These are phyloP conservation scores for Galagoides demidoff DNA, from an alignment of 2,797 vertebrate genomes.

Conservation along the genomic window DNA sequence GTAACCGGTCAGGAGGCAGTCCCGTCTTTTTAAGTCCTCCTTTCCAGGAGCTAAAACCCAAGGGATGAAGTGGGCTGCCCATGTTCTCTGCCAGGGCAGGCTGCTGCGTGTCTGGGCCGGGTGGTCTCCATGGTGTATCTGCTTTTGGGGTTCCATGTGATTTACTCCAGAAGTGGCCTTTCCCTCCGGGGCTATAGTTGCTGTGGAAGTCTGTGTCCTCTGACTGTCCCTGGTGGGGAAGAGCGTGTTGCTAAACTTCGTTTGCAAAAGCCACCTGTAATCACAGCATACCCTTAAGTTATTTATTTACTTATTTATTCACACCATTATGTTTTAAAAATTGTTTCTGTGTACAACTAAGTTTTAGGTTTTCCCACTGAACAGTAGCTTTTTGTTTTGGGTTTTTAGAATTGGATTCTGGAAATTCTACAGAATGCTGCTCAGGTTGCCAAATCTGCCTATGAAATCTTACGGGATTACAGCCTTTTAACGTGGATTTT, in stretches of 20 bases:
- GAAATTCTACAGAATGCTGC: constrained; percentile 90
- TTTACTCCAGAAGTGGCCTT: not conserved
- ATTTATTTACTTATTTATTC: too few species aligned
- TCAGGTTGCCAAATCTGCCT: constrained; percentile 90
- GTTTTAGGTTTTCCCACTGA: not conserved
- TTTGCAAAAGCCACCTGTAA: too few species aligned
- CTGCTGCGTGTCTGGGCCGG: fast-evolving
- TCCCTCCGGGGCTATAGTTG: too few species aligned
- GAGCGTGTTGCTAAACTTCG: fast-evolving
- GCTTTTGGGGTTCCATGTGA: not conserved
- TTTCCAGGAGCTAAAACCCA: not conserved
- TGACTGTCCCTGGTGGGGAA: not conserved
- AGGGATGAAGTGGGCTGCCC: not conserved
- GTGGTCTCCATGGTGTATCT: fast-evolving
- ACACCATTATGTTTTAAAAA: fast-evolving
- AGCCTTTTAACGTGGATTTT: constrained; percentile 94
- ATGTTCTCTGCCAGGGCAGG: fast-evolving
- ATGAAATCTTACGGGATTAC: constrained; percentile 91
- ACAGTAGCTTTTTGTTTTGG: constrained; percentile 38
- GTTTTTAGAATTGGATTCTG: constrained; percentile 90
- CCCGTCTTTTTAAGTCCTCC: not conserved
- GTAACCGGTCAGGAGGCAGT: not conserved
- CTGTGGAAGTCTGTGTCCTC: not conserved
- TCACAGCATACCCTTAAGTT: too few species aligned
- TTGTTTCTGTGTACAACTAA: not conserved